Conservation (phyloP, 2,797 vertebrate species). For the Malacoraja senta region DNA sequence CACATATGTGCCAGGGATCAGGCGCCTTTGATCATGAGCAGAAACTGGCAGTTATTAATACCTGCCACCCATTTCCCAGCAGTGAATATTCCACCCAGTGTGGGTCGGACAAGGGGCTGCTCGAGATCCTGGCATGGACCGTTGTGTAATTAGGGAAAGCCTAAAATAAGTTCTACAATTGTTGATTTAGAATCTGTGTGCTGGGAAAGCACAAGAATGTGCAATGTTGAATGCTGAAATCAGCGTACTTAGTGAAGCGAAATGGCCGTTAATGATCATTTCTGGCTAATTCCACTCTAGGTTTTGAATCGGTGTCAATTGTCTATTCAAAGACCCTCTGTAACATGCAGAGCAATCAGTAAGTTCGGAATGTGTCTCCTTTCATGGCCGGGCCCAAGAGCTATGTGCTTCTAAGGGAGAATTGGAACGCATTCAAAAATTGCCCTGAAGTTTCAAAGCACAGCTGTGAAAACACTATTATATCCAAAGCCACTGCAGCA, state of each 20-base stretch:
- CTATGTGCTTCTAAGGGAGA: not conserved
- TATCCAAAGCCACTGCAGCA: not conserved
- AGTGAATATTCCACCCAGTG: not conserved
- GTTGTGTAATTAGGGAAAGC: not conserved
- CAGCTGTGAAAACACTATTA: conserved; percentile 23
- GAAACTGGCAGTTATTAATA: not conserved
- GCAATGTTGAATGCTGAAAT: not conserved
- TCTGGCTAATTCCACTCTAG: not conserved
- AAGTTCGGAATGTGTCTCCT: not conserved
- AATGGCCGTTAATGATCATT: not conserved
- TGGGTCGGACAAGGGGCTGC: not conserved
- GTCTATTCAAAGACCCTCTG: not conserved
- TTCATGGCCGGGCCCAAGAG: not conserved
- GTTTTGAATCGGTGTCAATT: not conserved
- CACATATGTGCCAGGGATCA: no score
- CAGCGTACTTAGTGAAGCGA: not conserved
- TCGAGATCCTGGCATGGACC: not conserved
- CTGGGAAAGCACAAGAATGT: not conserved
- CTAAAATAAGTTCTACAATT: not conserved
- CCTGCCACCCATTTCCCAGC: not conserved
- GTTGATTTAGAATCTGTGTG: not conserved
- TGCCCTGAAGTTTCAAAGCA: not conserved
- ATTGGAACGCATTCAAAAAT: not conserved
- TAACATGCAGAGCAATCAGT: not conserved
- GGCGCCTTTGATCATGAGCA: not conserved